A percentile compares a stretch with the other conserved stretches of the same genome.
Conservation (phyloP, 2,888 invertebrate species). For the Scrobipalpa costella region DNA sequence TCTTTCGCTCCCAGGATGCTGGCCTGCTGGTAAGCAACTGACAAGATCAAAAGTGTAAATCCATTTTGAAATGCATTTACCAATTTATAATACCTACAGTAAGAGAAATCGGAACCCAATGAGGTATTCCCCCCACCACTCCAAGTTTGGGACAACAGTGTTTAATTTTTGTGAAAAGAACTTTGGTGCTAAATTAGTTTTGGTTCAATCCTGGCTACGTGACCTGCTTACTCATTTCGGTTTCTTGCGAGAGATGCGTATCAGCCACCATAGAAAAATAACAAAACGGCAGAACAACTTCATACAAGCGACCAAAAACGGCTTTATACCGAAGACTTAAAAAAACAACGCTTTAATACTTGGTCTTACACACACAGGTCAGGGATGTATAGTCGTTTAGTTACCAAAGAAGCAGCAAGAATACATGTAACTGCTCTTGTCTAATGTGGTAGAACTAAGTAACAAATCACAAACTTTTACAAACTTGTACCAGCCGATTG, state of each 20-base stretch:
- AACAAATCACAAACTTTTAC: background rate
- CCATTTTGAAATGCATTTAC: too few relatives aligned
- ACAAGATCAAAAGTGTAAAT: too few relatives aligned
- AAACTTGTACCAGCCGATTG: too few relatives aligned
- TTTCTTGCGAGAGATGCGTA: constrained; percentile 61
- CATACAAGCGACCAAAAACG: too few relatives aligned
- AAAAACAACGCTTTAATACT: too few relatives aligned
- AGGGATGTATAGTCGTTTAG: too few relatives aligned
- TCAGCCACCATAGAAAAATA: constrained; percentile 66
- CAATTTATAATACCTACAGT: background rate
- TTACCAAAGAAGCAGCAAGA: too few relatives aligned
- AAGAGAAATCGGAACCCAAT: constrained; percentile 20
- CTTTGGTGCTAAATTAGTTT: constrained; percentile 73
- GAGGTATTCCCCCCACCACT: constrained; percentile 23
- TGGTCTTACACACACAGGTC: too few relatives aligned
- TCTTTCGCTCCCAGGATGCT: too few relatives aligned
- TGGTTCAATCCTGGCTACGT: constrained; percentile 67
- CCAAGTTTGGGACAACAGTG: constrained; percentile 39
- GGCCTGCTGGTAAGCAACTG: too few relatives aligned
- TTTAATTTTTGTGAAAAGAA: constrained; percentile 58
- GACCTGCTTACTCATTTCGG: constrained; percentile 68
- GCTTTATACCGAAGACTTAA: too few relatives aligned
- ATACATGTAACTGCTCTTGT: too few relatives aligned
- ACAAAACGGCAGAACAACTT: background rate
- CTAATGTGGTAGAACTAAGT: background rate